Percentiles rank a stretch among this genome's conserved stretches.
Evolutionary conservation across 1,140 invertebrate species (phyloP).

Genomic region (Camponotus vicinus): DNA sequence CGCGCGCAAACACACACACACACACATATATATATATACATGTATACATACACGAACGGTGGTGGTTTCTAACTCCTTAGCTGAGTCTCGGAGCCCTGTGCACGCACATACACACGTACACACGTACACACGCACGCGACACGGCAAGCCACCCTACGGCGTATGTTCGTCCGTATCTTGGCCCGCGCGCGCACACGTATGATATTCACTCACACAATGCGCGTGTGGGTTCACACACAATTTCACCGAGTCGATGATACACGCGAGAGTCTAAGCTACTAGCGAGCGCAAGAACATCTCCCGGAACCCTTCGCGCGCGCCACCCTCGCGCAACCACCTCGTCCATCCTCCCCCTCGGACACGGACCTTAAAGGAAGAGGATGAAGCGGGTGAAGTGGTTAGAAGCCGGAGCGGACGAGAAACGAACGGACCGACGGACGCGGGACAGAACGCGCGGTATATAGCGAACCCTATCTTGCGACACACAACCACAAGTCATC

Average conservation of each 20-base stretch:
- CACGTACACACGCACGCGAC: slow-evolving; percentile 48
- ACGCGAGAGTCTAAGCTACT: slow-evolving; percentile 65
- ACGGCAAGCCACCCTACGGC: slow-evolving; percentile 32
- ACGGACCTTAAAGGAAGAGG: slow-evolving; percentile 81
- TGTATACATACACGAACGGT: slow-evolving; percentile 5
- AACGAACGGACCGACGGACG: slow-evolving; percentile 77
- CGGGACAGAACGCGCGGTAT: slow-evolving; percentile 72
- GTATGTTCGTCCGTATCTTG: slow-evolving; percentile 34
- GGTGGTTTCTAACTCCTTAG: slow-evolving; percentile 73
- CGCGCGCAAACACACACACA: neutral
- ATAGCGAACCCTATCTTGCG: slow-evolving; percentile 82
- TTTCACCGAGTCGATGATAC: slow-evolving; percentile 64
- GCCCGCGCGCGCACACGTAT: slow-evolving; percentile 47
- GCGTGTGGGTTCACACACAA: slow-evolving; percentile 77
- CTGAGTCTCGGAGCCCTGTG: slow-evolving; percentile 53
- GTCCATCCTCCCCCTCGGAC: slow-evolving; percentile 72
- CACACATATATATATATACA: no score
- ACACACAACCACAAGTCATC: slow-evolving; percentile 85
- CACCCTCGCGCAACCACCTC: slow-evolving; percentile 74
- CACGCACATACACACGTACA: slow-evolving; percentile 49
- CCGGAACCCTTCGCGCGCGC: slow-evolving; percentile 65
- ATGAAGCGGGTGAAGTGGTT: slow-evolving; percentile 70
- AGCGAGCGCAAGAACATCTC: slow-evolving; percentile 82
- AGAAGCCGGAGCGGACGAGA: slow-evolving; percentile 75
- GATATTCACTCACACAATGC: slow-evolving; percentile 65